Conservation (phyloP, 2,797 vertebrate species). For the Leptoclinus maculatus region DNA sequence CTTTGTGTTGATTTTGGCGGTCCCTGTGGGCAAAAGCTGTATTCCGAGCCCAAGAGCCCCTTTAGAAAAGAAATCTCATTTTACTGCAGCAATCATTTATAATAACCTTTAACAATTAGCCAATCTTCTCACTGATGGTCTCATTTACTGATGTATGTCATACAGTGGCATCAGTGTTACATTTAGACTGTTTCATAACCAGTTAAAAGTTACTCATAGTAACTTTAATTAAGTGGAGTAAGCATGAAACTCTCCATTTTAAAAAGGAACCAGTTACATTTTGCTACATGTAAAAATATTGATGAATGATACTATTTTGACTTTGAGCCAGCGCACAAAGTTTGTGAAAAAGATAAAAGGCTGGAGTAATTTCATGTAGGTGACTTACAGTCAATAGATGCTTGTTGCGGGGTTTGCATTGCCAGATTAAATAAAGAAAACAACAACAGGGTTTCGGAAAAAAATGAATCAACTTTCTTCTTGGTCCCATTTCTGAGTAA, state of each 20-base stretch:
- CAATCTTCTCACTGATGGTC: neutral
- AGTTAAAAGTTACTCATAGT: neutral
- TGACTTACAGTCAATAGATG: neutral
- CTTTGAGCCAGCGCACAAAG: neutral
- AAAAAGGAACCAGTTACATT: neutral
- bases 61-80: too few species aligned
- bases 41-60: neutral
- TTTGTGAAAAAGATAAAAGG: slow-evolving; percentile 3
- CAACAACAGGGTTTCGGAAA: neutral
- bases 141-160: too few species aligned
- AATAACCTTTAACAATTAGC: neutral
- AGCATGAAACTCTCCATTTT: neutral
- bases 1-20: neutral
- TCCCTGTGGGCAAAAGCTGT: neutral
- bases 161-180: neutral
- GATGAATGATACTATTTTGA: neutral
- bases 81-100: too few species aligned
- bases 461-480: neutral
- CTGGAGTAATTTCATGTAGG: neutral
- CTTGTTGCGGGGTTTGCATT: neutral
- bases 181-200: neutral
- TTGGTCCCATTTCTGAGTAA: neutral
- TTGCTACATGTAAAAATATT: neutral
- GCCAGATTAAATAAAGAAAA: slow-evolving; percentile 4
- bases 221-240: neutral